Percentiles rank a stretch among this genome's conserved stretches.
Conservation (phyloP, 2,797 vertebrate species). For the Knipowitschia caucasica region DNA sequence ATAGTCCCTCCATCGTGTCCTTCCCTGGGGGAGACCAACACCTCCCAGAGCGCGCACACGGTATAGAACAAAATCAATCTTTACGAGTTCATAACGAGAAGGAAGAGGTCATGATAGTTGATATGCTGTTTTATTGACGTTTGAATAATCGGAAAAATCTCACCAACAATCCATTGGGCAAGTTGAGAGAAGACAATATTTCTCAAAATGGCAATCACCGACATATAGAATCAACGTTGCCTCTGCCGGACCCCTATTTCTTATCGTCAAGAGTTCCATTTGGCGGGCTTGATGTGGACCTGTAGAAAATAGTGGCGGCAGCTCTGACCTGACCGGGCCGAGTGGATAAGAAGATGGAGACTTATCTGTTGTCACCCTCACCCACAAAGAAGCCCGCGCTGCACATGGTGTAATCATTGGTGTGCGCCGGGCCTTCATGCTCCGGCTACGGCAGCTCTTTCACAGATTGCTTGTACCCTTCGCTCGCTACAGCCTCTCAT, state of each 20-base stretch:
- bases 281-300: conserved; percentile 32
- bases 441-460: conserved; percentile 27
- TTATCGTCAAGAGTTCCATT: conserved; percentile 23
- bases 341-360: conserved; percentile 47
- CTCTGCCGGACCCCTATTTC: conserved; percentile 15
- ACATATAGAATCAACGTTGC: conserved; percentile 5
- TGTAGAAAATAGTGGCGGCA: conserved; percentile 46
- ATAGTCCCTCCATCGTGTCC: too few species aligned
- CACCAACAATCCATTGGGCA: too few species aligned
- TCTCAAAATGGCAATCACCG: too few species aligned
- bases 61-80: too few species aligned
- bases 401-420: conserved; percentile 41
- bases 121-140: too few species aligned
- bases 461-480: conserved; percentile 23
- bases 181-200: too few species aligned
- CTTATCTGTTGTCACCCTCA: conserved; percentile 41
- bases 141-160: too few species aligned
- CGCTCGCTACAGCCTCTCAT: conserved; percentile 1
- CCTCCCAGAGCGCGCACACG: too few species aligned
- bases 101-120: too few species aligned
- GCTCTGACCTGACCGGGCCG: conserved; percentile 27
- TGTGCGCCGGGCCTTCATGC: conserved; percentile 28
- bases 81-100: too few species aligned
- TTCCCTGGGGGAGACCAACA: too few species aligned
- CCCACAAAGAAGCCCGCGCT: conserved; percentile 24